These are phyloP conservation scores for Oeneis ivallda DNA, from an alignment of 2,888 invertebrate species.

Conservation along the genomic window DNA sequence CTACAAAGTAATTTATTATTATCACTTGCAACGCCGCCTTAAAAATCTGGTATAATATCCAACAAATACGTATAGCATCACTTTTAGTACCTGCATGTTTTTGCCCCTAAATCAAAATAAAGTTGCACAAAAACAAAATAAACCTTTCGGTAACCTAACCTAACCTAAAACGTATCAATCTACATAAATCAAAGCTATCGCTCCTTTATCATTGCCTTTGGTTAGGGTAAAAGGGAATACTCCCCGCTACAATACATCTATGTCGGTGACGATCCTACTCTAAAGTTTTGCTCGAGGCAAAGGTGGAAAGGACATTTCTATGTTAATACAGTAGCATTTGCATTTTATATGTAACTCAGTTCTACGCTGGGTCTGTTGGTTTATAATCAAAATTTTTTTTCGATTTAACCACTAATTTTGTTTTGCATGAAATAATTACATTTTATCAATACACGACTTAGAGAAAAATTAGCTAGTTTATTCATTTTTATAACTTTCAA, in stretches of 20 bases:
- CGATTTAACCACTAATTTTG: neutral
- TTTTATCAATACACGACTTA: neutral
- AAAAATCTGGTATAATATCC: too few relatives aligned
- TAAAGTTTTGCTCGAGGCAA: constrained; percentile 25
- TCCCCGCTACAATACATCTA: constrained; percentile 23
- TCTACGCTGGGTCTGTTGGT: neutral
- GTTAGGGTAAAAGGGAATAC: constrained; percentile 23
- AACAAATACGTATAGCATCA: too few relatives aligned
- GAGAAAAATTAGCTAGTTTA: too few relatives aligned
- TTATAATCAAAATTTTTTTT: neutral
- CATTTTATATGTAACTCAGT: constrained; percentile 6
- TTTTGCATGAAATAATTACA: neutral
- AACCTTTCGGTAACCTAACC: neutral
- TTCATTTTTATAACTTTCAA: too few relatives aligned
- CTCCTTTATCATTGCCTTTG: constrained; percentile 28
- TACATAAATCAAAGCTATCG: constrained; percentile 27
- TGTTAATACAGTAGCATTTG: constrained; percentile 26
- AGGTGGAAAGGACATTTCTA: constrained; percentile 30
- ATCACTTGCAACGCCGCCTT: too few relatives aligned
- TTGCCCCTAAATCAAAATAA: neutral
- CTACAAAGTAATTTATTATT: too few relatives aligned
- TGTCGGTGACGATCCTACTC: constrained; percentile 23
- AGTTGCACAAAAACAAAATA: neutral
- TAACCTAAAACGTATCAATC: constrained; percentile 18
- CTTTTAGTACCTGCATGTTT: neutral